phyloP scores from a whole-genome alignment of 2,113 vertebrate genomes.

The Nycticebus coucang region DNA sequence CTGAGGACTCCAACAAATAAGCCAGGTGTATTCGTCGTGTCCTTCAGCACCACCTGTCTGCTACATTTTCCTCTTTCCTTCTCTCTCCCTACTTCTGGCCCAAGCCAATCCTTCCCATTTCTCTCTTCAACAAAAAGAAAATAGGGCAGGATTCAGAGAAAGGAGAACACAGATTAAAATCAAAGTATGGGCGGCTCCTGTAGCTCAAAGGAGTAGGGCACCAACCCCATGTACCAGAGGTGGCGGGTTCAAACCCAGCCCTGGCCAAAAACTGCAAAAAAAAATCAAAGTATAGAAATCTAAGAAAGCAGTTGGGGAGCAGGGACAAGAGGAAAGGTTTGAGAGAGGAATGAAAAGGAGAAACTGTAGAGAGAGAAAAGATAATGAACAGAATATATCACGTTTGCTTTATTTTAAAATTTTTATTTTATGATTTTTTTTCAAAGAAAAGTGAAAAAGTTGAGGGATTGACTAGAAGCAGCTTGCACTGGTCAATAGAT shows the following conservation, averaged over 20 bases:
- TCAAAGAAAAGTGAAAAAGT: not conserved
- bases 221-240: too few species aligned
- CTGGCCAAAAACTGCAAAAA: too few species aligned
- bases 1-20: not conserved
- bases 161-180: not conserved
- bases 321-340: not conserved
- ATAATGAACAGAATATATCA: not conserved
- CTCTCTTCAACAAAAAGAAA: not conserved
- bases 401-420: not conserved
- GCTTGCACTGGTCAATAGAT: not conserved
- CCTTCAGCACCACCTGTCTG: not conserved
- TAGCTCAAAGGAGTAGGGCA: too few species aligned
- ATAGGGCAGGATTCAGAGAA: not conserved
- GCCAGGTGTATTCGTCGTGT: not conserved
- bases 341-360: not conserved
- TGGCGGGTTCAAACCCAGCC: too few species aligned
- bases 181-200: not conserved
- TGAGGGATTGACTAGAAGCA: not conserved
- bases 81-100: not conserved
- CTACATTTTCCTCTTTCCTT: not conserved
- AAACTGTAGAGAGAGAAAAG: not conserved
- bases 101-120: not conserved
- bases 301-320: not conserved
- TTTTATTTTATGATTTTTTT: not conserved
- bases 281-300: not conserved